A percentile compares a stretch with the other conserved stretches of the same genome.
Evolutionary conservation across 1,140 invertebrate species (phyloP).

Genomic region (Zaprionus taronus): DNA sequence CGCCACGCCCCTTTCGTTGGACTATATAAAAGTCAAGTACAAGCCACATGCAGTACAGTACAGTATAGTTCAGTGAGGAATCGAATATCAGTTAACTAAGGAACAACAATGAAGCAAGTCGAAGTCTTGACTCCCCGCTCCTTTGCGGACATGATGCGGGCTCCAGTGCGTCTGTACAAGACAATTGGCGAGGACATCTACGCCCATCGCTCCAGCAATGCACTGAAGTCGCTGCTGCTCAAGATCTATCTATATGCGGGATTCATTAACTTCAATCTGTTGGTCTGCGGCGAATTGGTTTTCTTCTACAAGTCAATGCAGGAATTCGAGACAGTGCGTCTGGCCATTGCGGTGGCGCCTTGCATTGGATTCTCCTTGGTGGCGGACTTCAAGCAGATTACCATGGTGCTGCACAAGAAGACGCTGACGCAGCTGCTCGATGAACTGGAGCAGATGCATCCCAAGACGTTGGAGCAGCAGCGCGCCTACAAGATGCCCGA

Average conservation of each 20-base stretch:
- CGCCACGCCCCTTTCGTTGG: constrained; percentile 43
- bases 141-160: constrained; percentile 67
- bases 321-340: constrained; percentile 60
- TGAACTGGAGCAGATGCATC: constrained; percentile 73
- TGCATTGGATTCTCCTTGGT: constrained; percentile 80
- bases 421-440: constrained; percentile 55
- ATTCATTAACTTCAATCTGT: constrained; percentile 73
- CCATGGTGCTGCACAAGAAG: constrained; percentile 47
- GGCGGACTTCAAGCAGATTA: constrained; percentile 71
- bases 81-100: neutral
- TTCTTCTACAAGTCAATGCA: constrained; percentile 69
- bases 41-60: neutral
- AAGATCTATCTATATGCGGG: constrained; percentile 67
- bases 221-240: constrained; percentile 36
- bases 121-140: constrained; percentile 21
- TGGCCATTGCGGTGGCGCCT: constrained; percentile 76
- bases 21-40: constrained; percentile 49
- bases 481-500: constrained; percentile 48
- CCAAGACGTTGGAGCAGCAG: constrained; percentile 51
- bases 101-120: constrained; percentile 28
- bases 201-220: constrained; percentile 64
- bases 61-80: constrained; percentile 36
- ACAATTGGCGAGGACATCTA: constrained; percentile 78
- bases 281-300: constrained; percentile 67
- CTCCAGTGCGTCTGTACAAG: constrained; percentile 67